phyloP scores from a whole-genome alignment of 2,797 vertebrate genomes.

The Pipistrellus pygmaeus region DNA sequence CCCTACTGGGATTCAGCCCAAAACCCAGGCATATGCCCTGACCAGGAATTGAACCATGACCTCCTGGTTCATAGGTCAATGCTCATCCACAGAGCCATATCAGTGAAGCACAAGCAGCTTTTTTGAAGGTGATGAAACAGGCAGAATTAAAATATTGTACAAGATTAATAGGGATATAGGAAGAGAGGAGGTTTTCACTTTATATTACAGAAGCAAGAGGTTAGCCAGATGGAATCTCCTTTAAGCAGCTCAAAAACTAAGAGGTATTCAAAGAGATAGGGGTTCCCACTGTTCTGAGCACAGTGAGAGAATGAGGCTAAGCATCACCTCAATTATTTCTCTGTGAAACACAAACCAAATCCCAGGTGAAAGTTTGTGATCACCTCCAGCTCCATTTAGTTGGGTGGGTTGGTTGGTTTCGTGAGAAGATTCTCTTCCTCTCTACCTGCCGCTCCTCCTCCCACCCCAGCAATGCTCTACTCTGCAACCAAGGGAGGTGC shows the following conservation, averaged over 20 bases:
- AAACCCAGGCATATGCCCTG: no score
- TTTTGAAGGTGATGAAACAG: neutral
- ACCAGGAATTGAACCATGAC: no score
- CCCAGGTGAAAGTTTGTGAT: no score
- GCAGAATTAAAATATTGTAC: neutral
- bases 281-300: neutral
- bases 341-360: neutral
- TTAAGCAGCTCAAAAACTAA: neutral
- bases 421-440: neutral
- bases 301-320: neutral
- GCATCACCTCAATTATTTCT: neutral
- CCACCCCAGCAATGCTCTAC: neutral
- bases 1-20: no score
- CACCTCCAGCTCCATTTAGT: neutral
- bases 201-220: neutral
- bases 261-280: neutral
- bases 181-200: neutral
- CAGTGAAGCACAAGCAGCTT: neutral
- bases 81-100: no score
- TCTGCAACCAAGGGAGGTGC: neutral
- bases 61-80: no score
- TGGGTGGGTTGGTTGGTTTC: neutral
- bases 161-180: neutral
- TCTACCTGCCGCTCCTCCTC: neutral
- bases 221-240: neutral